Evolutionary conservation across 2,113 vertebrate species (phyloP).

Genomic region (Toxostoma redivivum): DNA sequence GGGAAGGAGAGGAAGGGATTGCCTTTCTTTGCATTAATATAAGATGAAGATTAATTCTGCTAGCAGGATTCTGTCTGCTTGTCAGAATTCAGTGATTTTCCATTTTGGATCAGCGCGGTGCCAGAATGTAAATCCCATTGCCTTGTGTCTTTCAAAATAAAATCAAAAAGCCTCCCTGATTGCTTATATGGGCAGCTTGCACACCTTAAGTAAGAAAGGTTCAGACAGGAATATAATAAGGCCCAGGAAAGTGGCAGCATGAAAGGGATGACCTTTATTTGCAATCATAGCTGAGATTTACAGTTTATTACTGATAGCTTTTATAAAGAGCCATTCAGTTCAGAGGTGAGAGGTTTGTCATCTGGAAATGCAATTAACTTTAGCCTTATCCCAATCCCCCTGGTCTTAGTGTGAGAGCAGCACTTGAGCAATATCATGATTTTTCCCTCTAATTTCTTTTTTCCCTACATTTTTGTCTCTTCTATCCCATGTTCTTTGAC

Average conservation of each 20-base stretch:
- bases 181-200: conserved; percentile 70
- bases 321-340: conserved; percentile 90
- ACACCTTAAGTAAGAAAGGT: conserved; percentile 75
- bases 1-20: not conserved
- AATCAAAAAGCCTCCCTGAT: conserved; percentile 53
- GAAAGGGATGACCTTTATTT: conserved; percentile 88
- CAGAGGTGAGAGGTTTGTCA: conserved; percentile 90
- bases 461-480: conserved; percentile 67
- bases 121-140: conserved; percentile 67
- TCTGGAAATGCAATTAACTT: conserved; percentile 91
- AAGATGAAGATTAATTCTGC: conserved; percentile 47
- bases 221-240: conserved; percentile 77
- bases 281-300: conserved; percentile 89
- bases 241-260: conserved; percentile 77
- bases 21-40: conserved; percentile 28
- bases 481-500: conserved; percentile 64
- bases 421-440: conserved; percentile 71
- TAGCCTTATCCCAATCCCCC: conserved; percentile 84
- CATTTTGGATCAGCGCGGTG: conserved; percentile 21
- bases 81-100: conserved; percentile 37
- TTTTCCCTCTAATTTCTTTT: conserved; percentile 75
- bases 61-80: not conserved
- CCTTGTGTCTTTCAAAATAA: conserved; percentile 64
- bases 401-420: conserved; percentile 78
- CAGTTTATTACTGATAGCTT: conserved; percentile 91